Percentiles rank a stretch among this genome's conserved stretches.
phyloP scores from a whole-genome alignment of 2,113 vertebrate species.

The Rhegmatorhina hoffmannsi region DNA sequence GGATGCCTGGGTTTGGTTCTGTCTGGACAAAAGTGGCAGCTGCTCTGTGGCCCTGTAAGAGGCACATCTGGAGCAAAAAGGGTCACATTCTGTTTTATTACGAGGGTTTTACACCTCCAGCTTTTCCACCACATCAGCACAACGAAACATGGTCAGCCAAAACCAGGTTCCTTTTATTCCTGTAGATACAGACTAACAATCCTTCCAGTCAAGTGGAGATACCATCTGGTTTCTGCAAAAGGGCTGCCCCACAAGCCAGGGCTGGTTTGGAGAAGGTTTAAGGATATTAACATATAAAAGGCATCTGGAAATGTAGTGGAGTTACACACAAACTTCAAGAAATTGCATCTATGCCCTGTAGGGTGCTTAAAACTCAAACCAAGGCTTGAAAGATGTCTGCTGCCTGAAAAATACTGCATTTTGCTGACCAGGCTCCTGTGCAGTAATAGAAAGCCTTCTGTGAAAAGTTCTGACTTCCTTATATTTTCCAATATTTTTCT shows the following conservation, averaged over 20 bases:
- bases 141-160: background rate
- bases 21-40: background rate
- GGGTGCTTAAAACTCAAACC: background rate
- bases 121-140: background rate
- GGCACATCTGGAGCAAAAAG: background rate
- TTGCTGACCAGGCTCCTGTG: background rate
- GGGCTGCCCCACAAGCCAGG: background rate
- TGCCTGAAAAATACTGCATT: background rate
- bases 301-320: background rate
- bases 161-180: background rate
- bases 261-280: background rate
- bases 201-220: background rate
- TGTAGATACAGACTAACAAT: background rate
- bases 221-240: background rate
- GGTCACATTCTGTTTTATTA: background rate
- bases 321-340: background rate
- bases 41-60: background rate
- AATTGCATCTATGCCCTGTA: background rate
- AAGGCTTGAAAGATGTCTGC: background rate
- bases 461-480: background rate
- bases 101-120: rapidly evolving
- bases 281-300: background rate
- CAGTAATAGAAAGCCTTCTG: background rate
- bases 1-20: background rate
- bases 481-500: background rate